Evolutionary conservation across 2,888 invertebrate genomes (phyloP).

Genomic region (Synergus umbraculus): DNA sequence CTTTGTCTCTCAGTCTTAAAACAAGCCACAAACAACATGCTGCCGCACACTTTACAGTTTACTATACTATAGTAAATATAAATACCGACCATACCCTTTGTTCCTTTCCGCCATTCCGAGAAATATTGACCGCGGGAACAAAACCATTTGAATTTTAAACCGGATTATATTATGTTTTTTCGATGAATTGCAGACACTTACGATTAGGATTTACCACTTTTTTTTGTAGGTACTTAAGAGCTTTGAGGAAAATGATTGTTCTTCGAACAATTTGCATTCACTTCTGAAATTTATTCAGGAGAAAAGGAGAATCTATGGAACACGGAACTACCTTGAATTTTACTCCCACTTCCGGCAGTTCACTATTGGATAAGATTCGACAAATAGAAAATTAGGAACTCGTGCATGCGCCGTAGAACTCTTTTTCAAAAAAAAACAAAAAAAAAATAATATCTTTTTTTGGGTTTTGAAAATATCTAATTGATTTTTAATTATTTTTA

Average conservation of each 20-base stretch:
- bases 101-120: background rate
- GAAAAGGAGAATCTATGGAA: background rate
- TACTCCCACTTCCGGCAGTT: background rate
- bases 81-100: background rate
- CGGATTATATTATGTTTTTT: background rate
- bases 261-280: background rate
- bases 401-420: background rate
- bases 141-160: background rate
- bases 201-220: background rate
- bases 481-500: too few species aligned
- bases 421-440: too few species aligned
- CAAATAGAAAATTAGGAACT: background rate
- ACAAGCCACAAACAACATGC: too few species aligned
- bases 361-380: background rate
- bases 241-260: background rate
- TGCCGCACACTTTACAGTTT: too few species aligned
- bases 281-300: background rate
- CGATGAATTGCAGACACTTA: background rate
- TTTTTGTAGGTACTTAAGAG: background rate
- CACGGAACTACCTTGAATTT: background rate
- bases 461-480: too few species aligned
- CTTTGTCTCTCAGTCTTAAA: too few species aligned
- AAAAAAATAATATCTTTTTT: too few species aligned
- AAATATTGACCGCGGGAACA: background rate
- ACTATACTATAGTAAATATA: too few species aligned